A percentile compares a stretch with the other conserved stretches of the same genome.
phyloP scores from a whole-genome alignment of 2,113 vertebrate species.

The Gavia stellata region DNA sequence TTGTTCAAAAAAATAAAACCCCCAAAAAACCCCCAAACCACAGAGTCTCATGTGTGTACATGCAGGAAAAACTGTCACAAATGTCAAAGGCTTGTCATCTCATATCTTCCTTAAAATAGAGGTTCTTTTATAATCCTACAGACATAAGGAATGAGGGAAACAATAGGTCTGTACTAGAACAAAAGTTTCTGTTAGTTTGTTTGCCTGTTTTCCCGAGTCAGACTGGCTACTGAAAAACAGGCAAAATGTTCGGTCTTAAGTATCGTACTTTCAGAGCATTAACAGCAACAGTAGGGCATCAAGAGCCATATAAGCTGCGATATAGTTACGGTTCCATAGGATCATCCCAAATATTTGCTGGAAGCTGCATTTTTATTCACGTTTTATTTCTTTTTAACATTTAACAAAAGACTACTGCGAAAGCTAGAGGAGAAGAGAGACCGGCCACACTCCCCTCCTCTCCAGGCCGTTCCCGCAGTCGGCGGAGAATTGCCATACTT shows the following conservation, averaged over 20 bases:
- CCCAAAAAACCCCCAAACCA: neutral
- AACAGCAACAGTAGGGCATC: neutral
- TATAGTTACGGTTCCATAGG: neutral
- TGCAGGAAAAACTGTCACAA: neutral
- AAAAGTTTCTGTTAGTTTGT: neutral
- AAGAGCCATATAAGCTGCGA: neutral
- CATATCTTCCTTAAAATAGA: neutral
- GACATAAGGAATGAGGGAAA: neutral
- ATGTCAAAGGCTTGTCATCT: neutral
- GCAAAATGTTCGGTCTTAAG: neutral
- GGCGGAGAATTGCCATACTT: neutral
- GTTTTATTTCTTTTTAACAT: neutral
- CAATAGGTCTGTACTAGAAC: neutral
- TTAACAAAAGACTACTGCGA: neutral
- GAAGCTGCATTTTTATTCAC: neutral
- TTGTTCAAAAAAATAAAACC: neutral
- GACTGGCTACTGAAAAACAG: neutral
- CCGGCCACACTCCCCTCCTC: neutral
- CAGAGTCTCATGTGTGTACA: neutral
- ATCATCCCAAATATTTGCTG: neutral
- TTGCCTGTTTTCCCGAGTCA: neutral
- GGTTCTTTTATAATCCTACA: neutral
- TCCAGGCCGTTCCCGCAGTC: neutral
- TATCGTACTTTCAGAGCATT: neutral
- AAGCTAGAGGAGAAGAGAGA: neutral